Base-by-base conservation (phyloP, 2,888 invertebrate genomes). In the Cheilosia variabilis region DNA sequence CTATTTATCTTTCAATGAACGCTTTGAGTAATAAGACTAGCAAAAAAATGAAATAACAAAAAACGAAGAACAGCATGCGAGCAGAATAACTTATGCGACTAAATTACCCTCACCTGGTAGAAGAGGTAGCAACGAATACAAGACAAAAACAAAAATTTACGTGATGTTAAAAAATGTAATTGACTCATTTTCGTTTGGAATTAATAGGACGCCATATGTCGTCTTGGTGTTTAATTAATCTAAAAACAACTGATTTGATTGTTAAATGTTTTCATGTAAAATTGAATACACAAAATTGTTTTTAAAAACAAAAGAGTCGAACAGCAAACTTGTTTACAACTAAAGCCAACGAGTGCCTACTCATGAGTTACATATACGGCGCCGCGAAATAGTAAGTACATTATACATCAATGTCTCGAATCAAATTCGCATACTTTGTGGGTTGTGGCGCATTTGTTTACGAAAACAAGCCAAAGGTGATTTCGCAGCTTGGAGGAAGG, bases 1-100 rank as follows among this genome's bases (percentile, higher is more conserved):
- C 57, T 34, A 65, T 75, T 65, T 60, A 75, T 75, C 55, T 57
- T 45, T 37, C 63, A 65, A 57, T 58, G 57, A 75, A 55, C 41
- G 47, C 50, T 41, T 57, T 65, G 17, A 15, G 55, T 47, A 55
- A 75, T 47, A 63, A 24, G 17, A 47, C 9, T 19, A 31, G 13
- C 6, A 50, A 31, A 55, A 31, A 55, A 43, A 55, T 9, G 31
- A 55, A 45, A 43, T n/a, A 7, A 34, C 47, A 10, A 43, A 57
- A 57, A 45, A 45, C 22, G 13, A 34, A 69, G n/a, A 45, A 57
- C 22, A 58, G 47, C 75, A 75, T 47, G 75, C 66, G 57, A 75
- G 57, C 55, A 15, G 75, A 75, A 75, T 75, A 57, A 65, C 45
- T 57, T 66, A 75, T 66, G 47, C 24, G 17, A 13, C 47, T 19